Evolutionary conservation across 2,888 invertebrate species (phyloP).

Genomic region (Pharmacophagus antenor): DNA sequence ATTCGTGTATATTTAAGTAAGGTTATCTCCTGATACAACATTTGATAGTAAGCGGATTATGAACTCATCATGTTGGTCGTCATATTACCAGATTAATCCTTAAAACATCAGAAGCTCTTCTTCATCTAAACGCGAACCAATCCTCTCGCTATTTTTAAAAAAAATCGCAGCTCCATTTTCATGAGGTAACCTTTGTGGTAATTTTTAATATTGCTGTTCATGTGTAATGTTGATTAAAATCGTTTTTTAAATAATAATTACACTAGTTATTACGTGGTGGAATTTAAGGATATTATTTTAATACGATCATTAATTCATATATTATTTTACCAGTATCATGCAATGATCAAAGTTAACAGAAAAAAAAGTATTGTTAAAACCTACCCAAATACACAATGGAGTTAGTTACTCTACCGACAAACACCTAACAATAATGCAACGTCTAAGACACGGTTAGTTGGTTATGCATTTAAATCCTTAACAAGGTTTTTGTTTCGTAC

Average conservation of each 20-base stretch:
- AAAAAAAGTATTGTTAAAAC: not conserved
- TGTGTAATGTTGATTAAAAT: not conserved
- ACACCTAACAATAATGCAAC: constrained; percentile 20
- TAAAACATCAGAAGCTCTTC: not conserved
- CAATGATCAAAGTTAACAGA: not conserved
- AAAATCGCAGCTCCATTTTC: not conserved
- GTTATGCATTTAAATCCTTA: constrained; percentile 12
- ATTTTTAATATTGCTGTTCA: not conserved
- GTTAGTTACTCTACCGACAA: constrained; percentile 14
- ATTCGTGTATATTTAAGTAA: not conserved
- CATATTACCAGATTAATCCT: constrained; percentile 17
- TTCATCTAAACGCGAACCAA: not conserved
- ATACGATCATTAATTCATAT: no score
- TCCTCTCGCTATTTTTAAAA: not conserved
- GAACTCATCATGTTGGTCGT: constrained; percentile 14
- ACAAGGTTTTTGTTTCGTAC: constrained; percentile 26
- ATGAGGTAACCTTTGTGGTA: not conserved
- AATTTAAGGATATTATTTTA: no score
- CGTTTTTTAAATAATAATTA: no score
- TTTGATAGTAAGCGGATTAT: constrained; percentile 22
- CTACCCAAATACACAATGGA: not conserved
- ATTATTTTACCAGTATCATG: no score
- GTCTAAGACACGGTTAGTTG: constrained; percentile 22
- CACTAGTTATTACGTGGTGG: no score
- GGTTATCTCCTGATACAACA: constrained; percentile 3